phyloP scores from a whole-genome alignment of 2,797 vertebrate species.

The Fistularia tabacaria region DNA sequence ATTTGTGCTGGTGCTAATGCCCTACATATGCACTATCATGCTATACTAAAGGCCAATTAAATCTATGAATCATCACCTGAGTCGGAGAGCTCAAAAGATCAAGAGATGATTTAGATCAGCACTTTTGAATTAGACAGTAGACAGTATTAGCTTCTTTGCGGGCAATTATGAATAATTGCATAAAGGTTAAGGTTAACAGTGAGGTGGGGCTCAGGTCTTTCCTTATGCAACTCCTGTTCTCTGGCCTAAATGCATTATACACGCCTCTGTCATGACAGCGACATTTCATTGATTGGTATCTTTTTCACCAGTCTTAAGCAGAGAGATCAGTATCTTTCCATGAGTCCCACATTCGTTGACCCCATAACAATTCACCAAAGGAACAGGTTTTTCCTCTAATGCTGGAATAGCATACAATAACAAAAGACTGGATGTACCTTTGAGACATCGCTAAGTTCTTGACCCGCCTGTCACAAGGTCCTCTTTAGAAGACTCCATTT shows the following conservation, averaged over 20 bases:
- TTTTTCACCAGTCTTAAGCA: conserved; percentile 38
- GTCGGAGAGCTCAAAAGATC: no score
- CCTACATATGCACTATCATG: background rate
- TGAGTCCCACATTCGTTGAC: conserved; percentile 46
- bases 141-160: conserved; percentile 4
- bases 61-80: no score
- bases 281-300: conserved; percentile 66
- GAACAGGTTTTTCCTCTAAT: conserved; percentile 70
- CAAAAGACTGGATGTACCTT: conserved; percentile 39
- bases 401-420: conserved; percentile 42
- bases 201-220: conserved; percentile 31
- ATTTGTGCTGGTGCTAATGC: conserved; percentile 1
- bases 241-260: conserved; percentile 51
- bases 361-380: conserved; percentile 54
- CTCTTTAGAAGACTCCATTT: conserved; percentile 9
- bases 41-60: no score
- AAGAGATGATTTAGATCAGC: background rate
- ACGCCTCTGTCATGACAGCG: conserved; percentile 39
- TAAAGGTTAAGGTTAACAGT: conserved; percentile 22
- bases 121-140: conserved; percentile 4
- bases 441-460: conserved; percentile 13
- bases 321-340: conserved; percentile 63
- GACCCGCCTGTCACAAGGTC: conserved; percentile 28
- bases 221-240: conserved; percentile 35
- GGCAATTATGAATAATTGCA: conserved; percentile 29